Base-by-base conservation (phyloP, 30 jellyfish, hydroid and myxozoan genomes). In the Turritopsis rubra region DNA sequence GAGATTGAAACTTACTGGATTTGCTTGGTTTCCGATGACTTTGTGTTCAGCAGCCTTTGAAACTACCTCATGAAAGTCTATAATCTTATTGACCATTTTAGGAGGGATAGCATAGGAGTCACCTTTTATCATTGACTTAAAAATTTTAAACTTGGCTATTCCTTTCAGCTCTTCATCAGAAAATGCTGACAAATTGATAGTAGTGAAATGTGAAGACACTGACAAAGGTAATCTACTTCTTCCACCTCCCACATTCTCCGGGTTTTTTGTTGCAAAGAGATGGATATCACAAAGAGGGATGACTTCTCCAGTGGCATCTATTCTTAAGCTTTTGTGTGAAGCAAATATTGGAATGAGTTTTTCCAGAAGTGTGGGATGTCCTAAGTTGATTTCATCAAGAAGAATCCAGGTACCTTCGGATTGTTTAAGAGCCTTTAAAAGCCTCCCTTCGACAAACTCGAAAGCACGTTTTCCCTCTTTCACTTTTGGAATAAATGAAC, bases 241-340 rank as follows among this genome's bases (percentile, higher is more conserved):
- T 3, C 82, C 82, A 25, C 82, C 82, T 21, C 82, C 82, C 8
- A 73, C 31, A 73, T 30, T 73, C 60, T 73, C 82, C 8, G 82
- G 82, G 22, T 73, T 73, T 73, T 73, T 73, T n/a, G 82, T 73
- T n/a, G 82, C 82, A 28, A 73, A 73, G 60, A 73, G 52, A 28
- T 29, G 82, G 72, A 73, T 30, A 25, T 73, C 31, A 1, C 20
- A 8, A 25, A 73, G 31, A 1, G 3, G 8, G 3, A 73, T 30
- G 28, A 20, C 20, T 29, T 73, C 82, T 73, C 82, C 82, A 73
- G 54, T 73, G 5, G 72, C 82, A 22, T 73, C 82, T 22, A 73
- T 29, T 73, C 60, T 73, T 21, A 73, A 22, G 24, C 60, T 22
- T 25, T 25, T 22, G 54, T 73, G 82, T 1, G 60, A 25, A 28